A percentile compares a stretch with the other conserved stretches of the same genome.
phyloP scores from a whole-genome alignment of 2,113 vertebrate genomes.

The Osmerus eperlanus region DNA sequence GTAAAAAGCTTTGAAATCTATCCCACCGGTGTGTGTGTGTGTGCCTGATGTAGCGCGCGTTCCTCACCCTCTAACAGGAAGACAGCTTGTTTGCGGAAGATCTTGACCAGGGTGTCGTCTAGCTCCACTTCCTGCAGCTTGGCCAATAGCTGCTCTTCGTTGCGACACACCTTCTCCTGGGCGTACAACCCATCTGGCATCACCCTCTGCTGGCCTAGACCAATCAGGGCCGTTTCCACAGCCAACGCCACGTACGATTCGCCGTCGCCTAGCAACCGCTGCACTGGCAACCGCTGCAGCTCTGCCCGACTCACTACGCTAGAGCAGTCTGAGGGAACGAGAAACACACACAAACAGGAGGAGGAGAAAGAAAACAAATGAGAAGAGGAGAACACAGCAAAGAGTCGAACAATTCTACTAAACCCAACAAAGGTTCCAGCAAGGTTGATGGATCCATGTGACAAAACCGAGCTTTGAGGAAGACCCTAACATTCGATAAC shows the following conservation, averaged over 20 bases:
- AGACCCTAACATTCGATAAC: too few relatives aligned
- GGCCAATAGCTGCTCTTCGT: slow-evolving; percentile 96
- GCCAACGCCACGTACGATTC: slow-evolving; percentile 92
- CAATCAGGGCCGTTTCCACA: slow-evolving; percentile 92
- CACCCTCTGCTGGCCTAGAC: slow-evolving; percentile 92
- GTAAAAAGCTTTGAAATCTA: not conserved
- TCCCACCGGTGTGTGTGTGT: not conserved
- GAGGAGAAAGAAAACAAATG: not conserved
- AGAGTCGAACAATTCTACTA: not conserved
- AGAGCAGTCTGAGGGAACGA: slow-evolving; percentile 58
- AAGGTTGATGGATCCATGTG: too few relatives aligned
- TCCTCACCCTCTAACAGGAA: slow-evolving; percentile 93
- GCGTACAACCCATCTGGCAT: slow-evolving; percentile 97
- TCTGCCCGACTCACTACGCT: slow-evolving; percentile 77
- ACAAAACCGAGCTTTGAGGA: too few relatives aligned
- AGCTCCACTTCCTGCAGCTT: slow-evolving; percentile 97
- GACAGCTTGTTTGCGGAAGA: slow-evolving; percentile 98
- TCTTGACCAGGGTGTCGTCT: slow-evolving; percentile 95
- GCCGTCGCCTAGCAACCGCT: slow-evolving; percentile 90
- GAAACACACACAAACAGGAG: not conserved
- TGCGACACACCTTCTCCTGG: slow-evolving; percentile 96
- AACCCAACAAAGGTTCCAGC: too few relatives aligned
- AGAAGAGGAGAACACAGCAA: not conserved
- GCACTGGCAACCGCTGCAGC: slow-evolving; percentile 84
- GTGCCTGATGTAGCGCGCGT: not conserved